Percentiles rank a stretch among this genome's conserved stretches.
Evolutionary conservation across 1,140 invertebrate species (phyloP).

Genomic region (Lucilia cuprina): DNA sequence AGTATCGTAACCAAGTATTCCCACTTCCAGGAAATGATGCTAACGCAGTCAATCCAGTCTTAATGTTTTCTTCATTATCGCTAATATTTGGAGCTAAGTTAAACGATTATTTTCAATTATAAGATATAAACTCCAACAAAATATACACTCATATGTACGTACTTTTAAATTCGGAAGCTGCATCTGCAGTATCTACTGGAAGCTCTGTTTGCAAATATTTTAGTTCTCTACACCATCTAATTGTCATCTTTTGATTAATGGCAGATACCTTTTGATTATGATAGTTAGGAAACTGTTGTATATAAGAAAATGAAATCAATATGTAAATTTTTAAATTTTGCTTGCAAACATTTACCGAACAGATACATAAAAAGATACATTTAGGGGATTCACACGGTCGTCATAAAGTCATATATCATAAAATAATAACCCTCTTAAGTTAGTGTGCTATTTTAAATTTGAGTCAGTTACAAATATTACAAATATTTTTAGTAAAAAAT

Average conservation of each 20-base stretch:
- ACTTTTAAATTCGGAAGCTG: slow-evolving; percentile 36
- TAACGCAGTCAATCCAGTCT: slow-evolving; percentile 66
- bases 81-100: slow-evolving; percentile 15
- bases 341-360: neutral
- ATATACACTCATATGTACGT: neutral
- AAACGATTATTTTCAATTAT: neutral
- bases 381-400: too few species aligned
- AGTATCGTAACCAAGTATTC: slow-evolving; percentile 81
- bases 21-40: slow-evolving; percentile 81
- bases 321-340: too few species aligned
- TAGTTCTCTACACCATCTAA: slow-evolving; percentile 59
- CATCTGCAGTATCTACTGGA: slow-evolving; percentile 47
- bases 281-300: slow-evolving; percentile 53
- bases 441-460: too few species aligned
- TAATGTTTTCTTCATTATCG: neutral
- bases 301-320: neutral
- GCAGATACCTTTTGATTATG: slow-evolving; percentile 53
- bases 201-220: slow-evolving; percentile 56
- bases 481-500: too few species aligned
- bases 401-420: too few species aligned
- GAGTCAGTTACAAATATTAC: too few species aligned
- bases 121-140: neutral
- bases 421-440: too few species aligned
- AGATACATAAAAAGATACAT: neutral
- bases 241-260: slow-evolving; percentile 55